A percentile compares a stretch with the other conserved stretches of the same genome.
phyloP scores from a whole-genome alignment of 2,113 vertebrate genomes.

The Apistogramma diplotaenia region DNA sequence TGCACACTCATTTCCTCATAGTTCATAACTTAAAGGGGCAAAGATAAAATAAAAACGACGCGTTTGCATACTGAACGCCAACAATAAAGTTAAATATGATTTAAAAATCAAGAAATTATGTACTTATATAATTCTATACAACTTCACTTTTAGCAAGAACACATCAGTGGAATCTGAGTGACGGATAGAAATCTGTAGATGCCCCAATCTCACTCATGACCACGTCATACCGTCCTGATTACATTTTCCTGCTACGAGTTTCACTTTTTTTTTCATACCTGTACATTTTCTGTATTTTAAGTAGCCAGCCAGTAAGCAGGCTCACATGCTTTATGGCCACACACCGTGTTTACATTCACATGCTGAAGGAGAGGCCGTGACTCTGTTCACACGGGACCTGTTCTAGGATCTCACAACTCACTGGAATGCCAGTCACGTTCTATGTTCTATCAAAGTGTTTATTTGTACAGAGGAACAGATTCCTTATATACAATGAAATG shows the following conservation, averaged over 20 bases:
- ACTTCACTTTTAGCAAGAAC: background rate
- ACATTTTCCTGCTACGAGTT: background rate
- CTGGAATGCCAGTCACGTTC: background rate
- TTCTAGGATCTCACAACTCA: background rate
- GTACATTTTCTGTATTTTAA: background rate
- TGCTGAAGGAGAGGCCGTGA: background rate
- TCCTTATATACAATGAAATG: too few relatives aligned
- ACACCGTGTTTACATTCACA: background rate
- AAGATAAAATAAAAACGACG: background rate
- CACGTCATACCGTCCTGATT: background rate
- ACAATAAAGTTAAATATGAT: background rate
- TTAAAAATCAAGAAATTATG: background rate
- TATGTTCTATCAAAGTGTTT: too few relatives aligned
- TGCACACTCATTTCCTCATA: background rate
- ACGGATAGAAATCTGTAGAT: background rate
- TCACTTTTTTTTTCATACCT: background rate
- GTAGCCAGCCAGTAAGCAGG: background rate
- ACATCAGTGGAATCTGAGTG: background rate
- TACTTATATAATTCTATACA: background rate
- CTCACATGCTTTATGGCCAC: background rate
- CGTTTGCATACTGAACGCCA: background rate
- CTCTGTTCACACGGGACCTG: background rate
- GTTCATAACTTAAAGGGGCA: background rate
- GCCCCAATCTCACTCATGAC: background rate
- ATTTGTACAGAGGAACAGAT: too few relatives aligned